Base-by-base conservation (phyloP, 2,797 vertebrate genomes). In the Lycodopsis pacificus region DNA sequence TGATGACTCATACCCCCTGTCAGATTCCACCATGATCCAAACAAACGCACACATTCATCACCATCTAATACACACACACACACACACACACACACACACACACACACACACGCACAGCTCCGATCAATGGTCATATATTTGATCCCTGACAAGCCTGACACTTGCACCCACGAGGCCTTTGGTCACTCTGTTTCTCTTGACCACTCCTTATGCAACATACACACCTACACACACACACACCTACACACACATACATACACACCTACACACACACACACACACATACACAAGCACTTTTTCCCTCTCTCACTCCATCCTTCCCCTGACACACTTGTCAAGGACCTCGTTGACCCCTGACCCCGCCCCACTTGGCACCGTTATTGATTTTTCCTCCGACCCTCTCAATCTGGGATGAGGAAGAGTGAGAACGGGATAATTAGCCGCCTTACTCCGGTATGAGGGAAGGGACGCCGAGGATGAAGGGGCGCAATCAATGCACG, bases 311-410 rank as follows among this genome's bases (percentile, higher is more conserved):
- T 91, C 88, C 91, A 89, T 95, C 94, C 95, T 94, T 94, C 94
- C 89, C 90, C 91, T 94, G 95, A 94, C 95, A 95, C 94, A 94
- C 96, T 97, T 96, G 94, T 96, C 97, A 96, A 96, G 95, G 95
- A 96, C 96, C 96, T 96, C 91, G 93, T 96, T 96, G 96, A 97
- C 96, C 96, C 94, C 85, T 96, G 95, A 97, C 95, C 96, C 91
- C 71, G 78, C 86, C 93, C 89, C 94, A 94, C 95, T 96, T 96
- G 95, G 95, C 93, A 77, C 94, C 65, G 85, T 93, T 97, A 98
- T 97, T 97, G 97, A 98, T 97, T 97, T 68, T 83, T 93, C 84
- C 88, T 89, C 73, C 77, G 73, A 92, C 92, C 95, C 92, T 87
- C 95, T 96, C 96, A 95, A 96, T 96, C 96, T 95, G 90, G 92